These are phyloP conservation scores for Patella ulyssiponensis DNA, from an alignment of 2,888 invertebrate genomes.

Conservation along the genomic window DNA sequence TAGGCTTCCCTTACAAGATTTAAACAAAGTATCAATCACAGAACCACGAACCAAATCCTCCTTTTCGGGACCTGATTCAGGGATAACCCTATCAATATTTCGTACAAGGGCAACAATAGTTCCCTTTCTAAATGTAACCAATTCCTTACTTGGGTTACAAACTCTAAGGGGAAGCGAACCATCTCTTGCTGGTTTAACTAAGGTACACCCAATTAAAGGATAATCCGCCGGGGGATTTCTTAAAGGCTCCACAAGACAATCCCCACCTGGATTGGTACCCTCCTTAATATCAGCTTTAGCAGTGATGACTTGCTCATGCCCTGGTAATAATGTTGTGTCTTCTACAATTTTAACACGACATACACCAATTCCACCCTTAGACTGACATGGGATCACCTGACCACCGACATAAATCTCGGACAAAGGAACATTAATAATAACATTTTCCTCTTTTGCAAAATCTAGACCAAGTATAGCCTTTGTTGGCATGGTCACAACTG, in stretches of 20 bases:
- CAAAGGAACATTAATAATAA: background rate
- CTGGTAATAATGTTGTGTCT: background rate
- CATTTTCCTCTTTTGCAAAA: background rate
- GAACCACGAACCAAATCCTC: too few species aligned
- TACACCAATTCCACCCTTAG: slow-evolving; percentile 6
- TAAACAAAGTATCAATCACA: too few species aligned
- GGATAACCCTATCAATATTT: too few species aligned
- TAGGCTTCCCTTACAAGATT: background rate
- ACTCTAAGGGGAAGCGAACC: background rate
- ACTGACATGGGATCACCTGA: background rate
- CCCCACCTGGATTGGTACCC: background rate
- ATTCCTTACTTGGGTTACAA: background rate
- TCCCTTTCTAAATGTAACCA: background rate
- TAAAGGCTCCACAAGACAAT: background rate
- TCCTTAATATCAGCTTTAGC: background rate
- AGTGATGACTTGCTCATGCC: background rate
- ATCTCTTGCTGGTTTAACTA: background rate
- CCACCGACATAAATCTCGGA: background rate
- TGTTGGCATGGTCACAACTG: background rate
- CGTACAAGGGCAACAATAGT: background rate
- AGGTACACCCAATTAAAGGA: background rate
- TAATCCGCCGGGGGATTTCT: background rate
- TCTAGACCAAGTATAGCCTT: background rate
- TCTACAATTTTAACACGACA: background rate
- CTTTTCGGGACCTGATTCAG: too few species aligned